Evolutionary conservation across 2,888 invertebrate species (phyloP), one percentile per base, ranked within the genome.

Genomic region (Arctia plantaginis): DNA sequence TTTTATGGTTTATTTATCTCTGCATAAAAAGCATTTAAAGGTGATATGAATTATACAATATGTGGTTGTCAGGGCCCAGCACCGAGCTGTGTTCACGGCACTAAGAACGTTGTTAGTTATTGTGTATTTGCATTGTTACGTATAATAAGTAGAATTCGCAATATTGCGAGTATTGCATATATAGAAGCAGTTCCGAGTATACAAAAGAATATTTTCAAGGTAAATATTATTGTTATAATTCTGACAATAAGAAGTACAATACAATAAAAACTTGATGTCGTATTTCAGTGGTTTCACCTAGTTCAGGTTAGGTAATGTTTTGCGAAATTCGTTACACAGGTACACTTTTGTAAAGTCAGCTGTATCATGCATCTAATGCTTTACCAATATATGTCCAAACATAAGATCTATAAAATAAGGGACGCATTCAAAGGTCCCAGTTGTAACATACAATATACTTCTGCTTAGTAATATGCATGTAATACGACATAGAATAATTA

Each of bases 101-200:
- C 1, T 59, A 47, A 1, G 3, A 33, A 47, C 44, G 30, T 47
- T 68, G 30, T 68, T 23, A 2, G 67, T 47, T 44, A 47, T 47
- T 44, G 47, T 67, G 47, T 67, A 27, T 67, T 67, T 18, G 44
- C 47, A 33, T 27, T 27, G 44, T 67, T 67, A 20, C n/a, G 27
- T n/a, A 33, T 67, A 68, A 47, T 13, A 41, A 68, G n/a, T 13
- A 47, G 47, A 33, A 44, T 2, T 33, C 4, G 20, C 23, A 33
- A 12, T 30, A 30, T 30, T 3, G 18, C 20, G 3, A 44, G 18
- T 30, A 30, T 47, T 51, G 44, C 51, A 12, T 1, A 23, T 51
- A 33, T 51, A 47, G 23, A 47, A 51, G 13, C 23, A 51, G 47
- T 12, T 47, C 7, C 13, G n/a, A n/a, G n/a, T n/a, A 23, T 1